Percentiles rank a stretch among this genome's conserved stretches.
Evolutionary conservation across 2,113 vertebrate genomes (phyloP).

Genomic region (Perca fluviatilis): DNA sequence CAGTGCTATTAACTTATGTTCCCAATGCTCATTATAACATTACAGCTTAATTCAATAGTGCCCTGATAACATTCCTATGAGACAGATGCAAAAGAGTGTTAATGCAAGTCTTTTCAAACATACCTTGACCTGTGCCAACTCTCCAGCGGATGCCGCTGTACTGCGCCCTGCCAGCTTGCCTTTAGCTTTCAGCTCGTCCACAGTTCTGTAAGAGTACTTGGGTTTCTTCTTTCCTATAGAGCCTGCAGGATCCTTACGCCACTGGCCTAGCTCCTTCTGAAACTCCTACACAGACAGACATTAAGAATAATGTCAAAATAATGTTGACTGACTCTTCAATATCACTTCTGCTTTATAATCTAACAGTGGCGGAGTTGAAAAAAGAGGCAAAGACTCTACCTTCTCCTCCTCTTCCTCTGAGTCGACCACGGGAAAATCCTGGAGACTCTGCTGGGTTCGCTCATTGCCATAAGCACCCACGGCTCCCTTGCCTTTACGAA

Average conservation of each 20-base stretch:
- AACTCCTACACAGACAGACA: conserved; percentile 86
- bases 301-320: background rate
- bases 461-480: conserved; percentile 97
- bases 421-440: conserved; percentile 95
- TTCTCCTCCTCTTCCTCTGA: conserved; percentile 97
- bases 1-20: background rate
- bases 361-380: background rate
- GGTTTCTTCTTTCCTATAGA: conserved; percentile 92
- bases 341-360: background rate
- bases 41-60: background rate
- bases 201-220: conserved; percentile 95
- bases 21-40: background rate
- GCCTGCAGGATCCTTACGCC: conserved; percentile 93
- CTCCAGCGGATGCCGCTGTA: conserved; percentile 91
- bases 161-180: conserved; percentile 87
- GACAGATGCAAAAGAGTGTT: background rate
- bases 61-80: background rate
- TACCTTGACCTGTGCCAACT: conserved; percentile 96
- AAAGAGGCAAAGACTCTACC: conserved; percentile 76
- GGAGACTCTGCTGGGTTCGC: conserved; percentile 92
- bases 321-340: background rate
- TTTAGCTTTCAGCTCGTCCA: conserved; percentile 96
- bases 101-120: conserved; percentile 11
- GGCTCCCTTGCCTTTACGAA: conserved; percentile 97
- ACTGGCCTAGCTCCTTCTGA: conserved; percentile 96